Percentiles rank a stretch among this genome's conserved stretches.
Conservation (phyloP, 2,113 vertebrate species). For the Thamnophis sirtalis region DNA sequence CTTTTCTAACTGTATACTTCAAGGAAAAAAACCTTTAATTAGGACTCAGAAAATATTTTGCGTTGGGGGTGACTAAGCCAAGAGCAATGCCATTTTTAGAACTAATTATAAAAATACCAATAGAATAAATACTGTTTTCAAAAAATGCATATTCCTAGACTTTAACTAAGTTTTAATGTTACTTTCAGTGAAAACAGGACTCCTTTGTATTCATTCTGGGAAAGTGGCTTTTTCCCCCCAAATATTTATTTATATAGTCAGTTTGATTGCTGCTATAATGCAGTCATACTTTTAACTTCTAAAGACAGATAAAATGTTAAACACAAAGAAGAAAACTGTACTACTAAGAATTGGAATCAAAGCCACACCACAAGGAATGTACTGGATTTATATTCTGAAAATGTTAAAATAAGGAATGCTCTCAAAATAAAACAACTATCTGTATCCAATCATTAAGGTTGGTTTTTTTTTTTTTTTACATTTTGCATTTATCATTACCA, state of each 20-base stretch:
- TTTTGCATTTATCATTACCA: not conserved
- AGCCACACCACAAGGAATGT: not conserved
- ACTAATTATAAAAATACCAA: not conserved
- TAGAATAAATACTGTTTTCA: not conserved
- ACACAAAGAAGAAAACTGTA: not conserved
- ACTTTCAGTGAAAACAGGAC: not conserved
- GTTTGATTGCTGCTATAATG: not conserved
- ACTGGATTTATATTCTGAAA: not conserved
- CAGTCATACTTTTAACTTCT: not conserved
- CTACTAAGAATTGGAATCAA: not conserved
- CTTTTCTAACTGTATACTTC: slow-evolving; percentile 5
- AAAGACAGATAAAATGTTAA: not conserved
- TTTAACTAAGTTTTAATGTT: not conserved
- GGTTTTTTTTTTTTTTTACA: not conserved
- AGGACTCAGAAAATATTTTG: not conserved
- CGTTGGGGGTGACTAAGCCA: not conserved
- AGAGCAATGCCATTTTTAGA: not conserved
- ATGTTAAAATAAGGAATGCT: not conserved
- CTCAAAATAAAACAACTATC: not conserved
- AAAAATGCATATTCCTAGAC: not conserved
- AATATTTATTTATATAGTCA: not conserved
- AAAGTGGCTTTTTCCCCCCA: not conserved
- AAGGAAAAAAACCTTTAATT: not conserved
- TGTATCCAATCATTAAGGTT: not conserved
- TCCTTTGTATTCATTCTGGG: not conserved